These are phyloP conservation scores for Dascillus cervinus DNA, from an alignment of 2,888 invertebrate genomes.

Conservation along the genomic window DNA sequence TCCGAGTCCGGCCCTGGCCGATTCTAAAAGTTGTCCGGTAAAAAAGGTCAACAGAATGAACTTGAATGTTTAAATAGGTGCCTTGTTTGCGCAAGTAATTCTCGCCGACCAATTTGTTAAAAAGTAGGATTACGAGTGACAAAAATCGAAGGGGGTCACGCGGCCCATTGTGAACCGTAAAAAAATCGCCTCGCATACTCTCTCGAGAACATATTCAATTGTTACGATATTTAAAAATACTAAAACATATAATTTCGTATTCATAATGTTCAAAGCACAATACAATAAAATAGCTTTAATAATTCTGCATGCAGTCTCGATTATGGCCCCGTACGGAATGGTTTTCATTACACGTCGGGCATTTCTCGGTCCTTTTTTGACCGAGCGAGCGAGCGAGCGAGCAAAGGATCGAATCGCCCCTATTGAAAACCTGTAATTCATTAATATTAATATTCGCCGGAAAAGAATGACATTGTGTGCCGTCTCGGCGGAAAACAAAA, in stretches of 20 bases:
- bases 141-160: too few relatives aligned
- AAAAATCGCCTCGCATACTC: too few relatives aligned
- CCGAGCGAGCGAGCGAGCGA: neutral
- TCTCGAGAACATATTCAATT: conserved; percentile 36
- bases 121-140: too few relatives aligned
- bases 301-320: conserved; percentile 24
- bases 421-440: conserved; percentile 4
- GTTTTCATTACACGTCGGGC: neutral
- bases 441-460: conserved; percentile 15
- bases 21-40: too few relatives aligned
- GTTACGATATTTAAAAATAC: conserved; percentile 36
- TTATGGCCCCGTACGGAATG: conserved; percentile 11
- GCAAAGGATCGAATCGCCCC: conserved; percentile 1
- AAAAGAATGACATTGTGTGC: conserved; percentile 13
- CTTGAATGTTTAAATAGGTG: too few relatives aligned
- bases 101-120: too few relatives aligned
- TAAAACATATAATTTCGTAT: conserved; percentile 39
- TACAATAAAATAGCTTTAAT: conserved; percentile 30
- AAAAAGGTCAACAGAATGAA: too few relatives aligned
- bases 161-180: too few relatives aligned
- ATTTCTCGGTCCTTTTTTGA: neutral
- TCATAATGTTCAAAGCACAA: conserved; percentile 37
- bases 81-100: too few relatives aligned
- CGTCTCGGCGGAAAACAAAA: neutral
- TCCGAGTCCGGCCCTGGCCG: too few relatives aligned